These are phyloP conservation scores for Clanis bilineata DNA, from an alignment of 2,888 invertebrate species.

Conservation along the genomic window DNA sequence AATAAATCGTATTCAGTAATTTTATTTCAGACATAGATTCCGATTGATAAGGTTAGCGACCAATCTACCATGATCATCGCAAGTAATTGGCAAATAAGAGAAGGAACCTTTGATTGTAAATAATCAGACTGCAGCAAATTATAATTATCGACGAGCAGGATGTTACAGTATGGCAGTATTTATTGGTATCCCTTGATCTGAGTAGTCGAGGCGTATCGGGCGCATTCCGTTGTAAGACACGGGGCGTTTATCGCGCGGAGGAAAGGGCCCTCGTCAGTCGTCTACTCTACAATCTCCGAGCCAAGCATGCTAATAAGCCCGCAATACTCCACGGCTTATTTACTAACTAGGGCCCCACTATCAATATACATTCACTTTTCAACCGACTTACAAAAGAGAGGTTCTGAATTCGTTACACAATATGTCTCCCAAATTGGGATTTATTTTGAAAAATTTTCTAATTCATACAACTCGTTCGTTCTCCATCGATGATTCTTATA, in stretches of 20 bases:
- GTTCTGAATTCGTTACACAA: too few species aligned
- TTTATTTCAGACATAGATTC: neutral
- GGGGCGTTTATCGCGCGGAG: slow-evolving; percentile 20
- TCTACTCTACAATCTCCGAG: slow-evolving; percentile 38
- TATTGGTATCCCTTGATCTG: slow-evolving; percentile 10
- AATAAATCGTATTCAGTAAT: too few species aligned
- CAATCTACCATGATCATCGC: neutral
- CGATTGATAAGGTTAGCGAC: neutral
- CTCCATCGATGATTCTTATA: too few species aligned
- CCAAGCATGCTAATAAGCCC: slow-evolving; percentile 53
- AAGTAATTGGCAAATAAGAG: neutral
- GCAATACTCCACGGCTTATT: slow-evolving; percentile 64
- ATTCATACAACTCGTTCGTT: too few species aligned
- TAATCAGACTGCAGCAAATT: neutral
- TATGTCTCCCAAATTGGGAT: too few species aligned
- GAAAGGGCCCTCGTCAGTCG: slow-evolving; percentile 35
- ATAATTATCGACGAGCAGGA: neutral
- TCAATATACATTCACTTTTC: slow-evolving; percentile 60
- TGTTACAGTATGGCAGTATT: neutral
- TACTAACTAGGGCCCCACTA: slow-evolving; percentile 58
- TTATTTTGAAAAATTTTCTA: too few species aligned
- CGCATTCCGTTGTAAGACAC: slow-evolving; percentile 16
- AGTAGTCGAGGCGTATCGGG: slow-evolving; percentile 13
- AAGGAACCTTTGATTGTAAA: neutral
- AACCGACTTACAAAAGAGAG: too few species aligned